These are phyloP conservation scores for Zoanthus solanderi DNA, from an alignment of 92 coral and sea anemone species.

Conservation along the genomic window DNA sequence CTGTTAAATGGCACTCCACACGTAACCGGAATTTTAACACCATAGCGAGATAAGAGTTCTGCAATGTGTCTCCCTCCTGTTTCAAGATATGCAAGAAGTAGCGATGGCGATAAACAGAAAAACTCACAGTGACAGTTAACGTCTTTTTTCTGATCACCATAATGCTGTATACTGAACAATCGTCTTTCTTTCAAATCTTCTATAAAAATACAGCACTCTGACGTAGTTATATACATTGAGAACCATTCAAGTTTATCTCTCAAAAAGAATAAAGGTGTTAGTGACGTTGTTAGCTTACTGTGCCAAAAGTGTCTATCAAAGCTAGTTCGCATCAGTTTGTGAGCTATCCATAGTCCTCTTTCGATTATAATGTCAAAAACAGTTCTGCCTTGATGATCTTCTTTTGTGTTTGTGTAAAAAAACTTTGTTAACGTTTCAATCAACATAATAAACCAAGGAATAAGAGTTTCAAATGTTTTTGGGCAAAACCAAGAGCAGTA, in stretches of 20 bases:
- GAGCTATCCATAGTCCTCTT: conserved; percentile 7
- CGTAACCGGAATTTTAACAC: background rate
- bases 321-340: background rate
- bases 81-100: conserved; percentile 1
- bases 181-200: background rate
- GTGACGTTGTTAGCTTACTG: background rate
- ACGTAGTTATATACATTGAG: background rate
- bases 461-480: conserved; percentile 1
- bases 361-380: background rate
- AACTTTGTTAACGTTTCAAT: background rate
- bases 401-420: background rate
- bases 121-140: background rate
- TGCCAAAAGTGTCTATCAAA: background rate
- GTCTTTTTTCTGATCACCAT: background rate
- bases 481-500: conserved; percentile 58
- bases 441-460: background rate
- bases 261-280: background rate
- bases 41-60: conserved; percentile 41
- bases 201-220: background rate
- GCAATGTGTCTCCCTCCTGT: conserved; percentile 54
- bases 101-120: background rate
- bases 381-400: background rate
- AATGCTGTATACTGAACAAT: background rate
- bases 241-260: background rate
- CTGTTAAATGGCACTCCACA: conserved; percentile 27